Conservation (phyloP, 1,140 invertebrate genomes). For the Himalopsyche phryganea region DNA sequence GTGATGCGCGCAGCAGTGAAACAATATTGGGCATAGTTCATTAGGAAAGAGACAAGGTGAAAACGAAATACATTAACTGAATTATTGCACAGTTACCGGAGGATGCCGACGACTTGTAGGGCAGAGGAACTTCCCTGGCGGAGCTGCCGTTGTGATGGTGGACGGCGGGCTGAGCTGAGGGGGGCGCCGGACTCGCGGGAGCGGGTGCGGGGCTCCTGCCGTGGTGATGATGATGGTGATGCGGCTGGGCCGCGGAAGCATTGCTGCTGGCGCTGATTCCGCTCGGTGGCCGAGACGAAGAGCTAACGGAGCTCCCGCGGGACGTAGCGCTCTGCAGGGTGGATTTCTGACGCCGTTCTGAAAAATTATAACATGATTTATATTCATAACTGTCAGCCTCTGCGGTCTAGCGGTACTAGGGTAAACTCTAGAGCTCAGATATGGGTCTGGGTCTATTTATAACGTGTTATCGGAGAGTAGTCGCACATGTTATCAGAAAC, state of each 20-base stretch:
- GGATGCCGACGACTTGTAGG: neutral
- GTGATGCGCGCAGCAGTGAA: no score
- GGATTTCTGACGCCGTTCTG: slow-evolving; percentile 37
- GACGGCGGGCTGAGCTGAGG: neutral
- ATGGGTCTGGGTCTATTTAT: no score
- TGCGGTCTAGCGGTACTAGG: no score
- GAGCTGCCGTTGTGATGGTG: neutral
- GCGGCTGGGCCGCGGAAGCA: slow-evolving; percentile 7
- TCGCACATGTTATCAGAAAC: no score
- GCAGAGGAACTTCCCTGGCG: neutral
- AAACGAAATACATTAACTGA: no score
- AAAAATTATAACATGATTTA: slow-evolving; percentile 11
- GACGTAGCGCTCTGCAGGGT: slow-evolving; percentile 28
- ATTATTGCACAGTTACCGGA: no score
- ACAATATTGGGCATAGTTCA: no score
- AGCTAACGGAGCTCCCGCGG: neutral
- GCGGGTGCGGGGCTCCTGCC: neutral
- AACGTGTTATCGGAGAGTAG: no score
- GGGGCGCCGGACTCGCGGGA: slow-evolving; percentile 32
- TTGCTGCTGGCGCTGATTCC: neutral
- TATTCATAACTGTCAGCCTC: no score
- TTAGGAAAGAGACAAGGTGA: no score
- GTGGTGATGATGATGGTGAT: slow-evolving; percentile 14
- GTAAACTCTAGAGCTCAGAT: no score
- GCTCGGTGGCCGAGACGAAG: neutral